These are phyloP conservation scores for Drosophila takahashii DNA, from an alignment of 1,140 invertebrate species.

Conservation along the genomic window DNA sequence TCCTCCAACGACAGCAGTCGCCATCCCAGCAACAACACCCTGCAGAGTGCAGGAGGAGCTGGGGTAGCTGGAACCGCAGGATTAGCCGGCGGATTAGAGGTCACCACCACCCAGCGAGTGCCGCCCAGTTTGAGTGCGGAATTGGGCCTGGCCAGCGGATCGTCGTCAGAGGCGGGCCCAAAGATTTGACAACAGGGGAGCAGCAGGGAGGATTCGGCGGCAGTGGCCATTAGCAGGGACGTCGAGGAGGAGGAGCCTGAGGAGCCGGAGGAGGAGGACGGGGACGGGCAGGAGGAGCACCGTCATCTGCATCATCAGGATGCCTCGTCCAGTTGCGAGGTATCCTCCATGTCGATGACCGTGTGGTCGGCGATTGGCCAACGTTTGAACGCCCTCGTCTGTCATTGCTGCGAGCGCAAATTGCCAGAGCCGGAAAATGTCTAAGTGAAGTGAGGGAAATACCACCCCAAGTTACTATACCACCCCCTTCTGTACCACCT, in stretches of 20 bases:
- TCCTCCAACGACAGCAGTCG: conserved; percentile 73
- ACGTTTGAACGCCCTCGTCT: conserved; percentile 80
- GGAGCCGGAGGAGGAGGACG: conserved; percentile 20
- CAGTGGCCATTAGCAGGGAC: neutral
- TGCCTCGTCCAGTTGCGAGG: conserved; percentile 72
- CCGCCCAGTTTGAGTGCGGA: conserved; percentile 64
- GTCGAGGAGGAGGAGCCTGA: neutral
- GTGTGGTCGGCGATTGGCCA: conserved; percentile 82
- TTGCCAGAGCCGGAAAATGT: conserved; percentile 84
- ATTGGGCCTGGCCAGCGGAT: conserved; percentile 67
- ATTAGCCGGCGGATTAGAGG: conserved; percentile 7
- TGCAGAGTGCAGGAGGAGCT: conserved; percentile 58
- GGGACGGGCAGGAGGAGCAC: conserved; percentile 21
- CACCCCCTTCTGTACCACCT: neutral
- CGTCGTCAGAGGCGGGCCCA: conserved; percentile 64
- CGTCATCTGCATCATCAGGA: conserved; percentile 38
- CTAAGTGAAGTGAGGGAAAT: conserved; percentile 25
- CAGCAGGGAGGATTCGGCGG: conserved; percentile 52
- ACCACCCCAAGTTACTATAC: no score
- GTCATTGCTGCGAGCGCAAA: conserved; percentile 84
- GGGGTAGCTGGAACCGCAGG: conserved; percentile 12
- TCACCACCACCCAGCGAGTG: conserved; percentile 5
- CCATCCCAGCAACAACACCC: conserved; percentile 79
- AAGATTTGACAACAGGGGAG: conserved; percentile 84
- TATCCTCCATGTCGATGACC: conserved; percentile 79